Evolutionary conservation across 2,797 vertebrate species (phyloP), one percentile per base, ranked within the genome.

Genomic region (Gambelia wislizenii): DNA sequence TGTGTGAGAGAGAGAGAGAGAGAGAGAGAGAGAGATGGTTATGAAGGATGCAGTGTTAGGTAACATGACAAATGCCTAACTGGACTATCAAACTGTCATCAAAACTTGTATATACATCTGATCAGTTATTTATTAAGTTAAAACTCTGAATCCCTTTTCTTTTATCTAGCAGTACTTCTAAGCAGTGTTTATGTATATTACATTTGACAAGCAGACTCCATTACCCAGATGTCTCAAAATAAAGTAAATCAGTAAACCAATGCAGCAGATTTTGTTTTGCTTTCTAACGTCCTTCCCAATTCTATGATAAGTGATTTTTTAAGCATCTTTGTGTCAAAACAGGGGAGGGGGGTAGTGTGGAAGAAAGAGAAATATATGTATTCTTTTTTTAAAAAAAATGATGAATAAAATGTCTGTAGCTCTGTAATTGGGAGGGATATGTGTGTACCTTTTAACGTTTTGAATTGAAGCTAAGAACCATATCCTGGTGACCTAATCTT

Each of bases 71-170:
- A 49, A 86, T 36, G n/a, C 44, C 44, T 4, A 79, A 67, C 20
- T 36, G n/a, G 18, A 52, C 82, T 69, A 54, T 85, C 75, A 89
- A 54, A 85, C 25, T 72, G 74, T 59, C 39, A 80, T 72, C 52
- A 89, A 44, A 70, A 27, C 33, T 54, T 89, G 70, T 88, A 61
- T 83, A 36, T 49, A 36, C 33, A 47, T 85, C 44, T 39, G 25
- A 33, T 2, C 33, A 44, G 25, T 79, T 85, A 42, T 39, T 25
- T 80, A 72, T 80, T 81, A 79, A 79, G 59, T 64, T 64, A 36
- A 86, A 78, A 39, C 67, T 83, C 56, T 61, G n/a, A 49, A 27
- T 67, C 36, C 39, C 76, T 64, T 77, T 56, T 83, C 16, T 88
- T 20, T 72, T 16, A 52, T 83, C 47, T 67, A 8, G 64, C 49